Base-by-base conservation (phyloP, 2,113 vertebrate species). In the Jaculus jaculus region DNA sequence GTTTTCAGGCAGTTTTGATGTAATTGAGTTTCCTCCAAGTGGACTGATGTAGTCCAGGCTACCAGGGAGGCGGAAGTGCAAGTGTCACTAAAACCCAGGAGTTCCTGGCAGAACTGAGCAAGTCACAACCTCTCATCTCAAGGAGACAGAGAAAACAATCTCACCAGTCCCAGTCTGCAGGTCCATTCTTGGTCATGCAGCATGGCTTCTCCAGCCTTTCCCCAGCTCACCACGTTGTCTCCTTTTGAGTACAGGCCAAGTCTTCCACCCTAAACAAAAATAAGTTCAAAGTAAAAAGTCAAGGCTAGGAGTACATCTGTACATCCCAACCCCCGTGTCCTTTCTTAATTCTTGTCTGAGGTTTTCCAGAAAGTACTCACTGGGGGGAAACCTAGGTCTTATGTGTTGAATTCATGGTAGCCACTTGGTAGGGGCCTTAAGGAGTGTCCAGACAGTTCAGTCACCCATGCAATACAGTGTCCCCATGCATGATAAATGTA, bases 1-100 rank as follows among this genome's bases (percentile, higher is more conserved):
- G 39, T 4, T 84, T 23, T 60, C 42, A 77, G 69, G 20, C 66
- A 54, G 42, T 85, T 90, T 32, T 90, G 21, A 78, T 82, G 28
- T 80, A 82, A 94, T 61, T 93, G 24, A 54, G 2, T 89, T 91
- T 86, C 42, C 12, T 74, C 24, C 51, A 89, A 42, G 15, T n/a
- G 8, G 5, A 2, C 18, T 37, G 32, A 21, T 66, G 15, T 16
- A 60, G 54, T 47, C 42, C 51, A 37, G 54, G 51, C 17, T 42
- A 74, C 51, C 61, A 16, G 37, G 26, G 30, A 74, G 16, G n/a
- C 61, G 39, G 28, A 91, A 32, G 18, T 12, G 54, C 47, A 9
- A 72, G 3, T 26, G 58, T 42, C 30, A 18, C 3, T 30, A 34
- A 20, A 66, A 23, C 20, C 71, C 5, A 51, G 11, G 30, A 66